Evolutionary conservation across 2,888 invertebrate species (phyloP).

Genomic region (Apodemia hepburni): DNA sequence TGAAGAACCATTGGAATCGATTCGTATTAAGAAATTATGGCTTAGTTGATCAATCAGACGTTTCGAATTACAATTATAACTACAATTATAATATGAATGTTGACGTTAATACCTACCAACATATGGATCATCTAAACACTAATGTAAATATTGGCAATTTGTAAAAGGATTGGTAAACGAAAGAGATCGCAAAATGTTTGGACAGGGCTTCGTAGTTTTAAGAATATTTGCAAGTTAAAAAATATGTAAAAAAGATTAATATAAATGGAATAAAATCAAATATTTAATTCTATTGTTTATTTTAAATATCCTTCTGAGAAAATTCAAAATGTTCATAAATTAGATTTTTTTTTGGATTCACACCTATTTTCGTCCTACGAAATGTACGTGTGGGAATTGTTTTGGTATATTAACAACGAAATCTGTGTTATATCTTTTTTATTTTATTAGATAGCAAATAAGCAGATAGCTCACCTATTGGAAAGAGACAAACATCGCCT

Average conservation of each 20-base stretch:
- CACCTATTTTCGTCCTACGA: too few relatives aligned
- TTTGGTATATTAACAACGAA: too few relatives aligned
- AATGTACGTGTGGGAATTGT: too few relatives aligned
- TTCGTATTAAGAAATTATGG: conserved; percentile 56
- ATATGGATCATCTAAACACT: conserved; percentile 24
- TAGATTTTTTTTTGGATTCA: too few relatives aligned
- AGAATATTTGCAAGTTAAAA: conserved; percentile 2
- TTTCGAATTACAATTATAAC: conserved; percentile 18
- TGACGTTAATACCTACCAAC: conserved; percentile 39
- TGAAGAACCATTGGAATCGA: conserved; percentile 59
- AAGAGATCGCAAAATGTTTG: neutral
- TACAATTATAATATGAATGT: conserved; percentile 48
- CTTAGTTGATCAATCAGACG: conserved; percentile 43
- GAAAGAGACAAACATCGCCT: too few relatives aligned
- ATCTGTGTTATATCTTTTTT: too few relatives aligned
- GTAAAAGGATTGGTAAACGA: neutral
- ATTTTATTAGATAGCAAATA: too few relatives aligned
- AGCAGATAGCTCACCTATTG: too few relatives aligned
- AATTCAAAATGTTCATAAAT: too few relatives aligned
- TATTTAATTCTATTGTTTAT: neutral
- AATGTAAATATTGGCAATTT: neutral
- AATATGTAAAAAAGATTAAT: conserved; percentile 2
- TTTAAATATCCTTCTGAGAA: too few relatives aligned
- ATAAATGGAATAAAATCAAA: neutral
- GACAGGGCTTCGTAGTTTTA: neutral